These are phyloP conservation scores for Ptiloglossa arizonensis DNA, from an alignment of 1,140 invertebrate genomes.

Conservation along the genomic window DNA sequence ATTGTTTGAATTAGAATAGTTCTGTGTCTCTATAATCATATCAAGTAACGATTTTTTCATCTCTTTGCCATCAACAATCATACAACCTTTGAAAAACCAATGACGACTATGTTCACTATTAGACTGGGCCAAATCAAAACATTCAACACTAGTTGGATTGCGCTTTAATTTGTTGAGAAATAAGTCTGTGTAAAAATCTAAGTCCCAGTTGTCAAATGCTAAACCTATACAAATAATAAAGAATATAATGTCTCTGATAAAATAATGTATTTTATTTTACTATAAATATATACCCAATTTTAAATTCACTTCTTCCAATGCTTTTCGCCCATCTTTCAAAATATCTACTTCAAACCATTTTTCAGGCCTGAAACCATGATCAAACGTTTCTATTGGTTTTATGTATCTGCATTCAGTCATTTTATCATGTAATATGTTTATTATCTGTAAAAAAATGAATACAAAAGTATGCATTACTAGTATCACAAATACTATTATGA, in stretches of 20 bases:
- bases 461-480: not conserved
- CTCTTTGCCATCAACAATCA: slow-evolving; percentile 92
- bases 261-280: not conserved
- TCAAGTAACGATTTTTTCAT: slow-evolving; percentile 92
- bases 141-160: slow-evolving; percentile 98
- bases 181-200: slow-evolving; percentile 92
- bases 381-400: slow-evolving; percentile 87
- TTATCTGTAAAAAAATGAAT: slow-evolving; percentile 77
- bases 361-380: slow-evolving; percentile 87
- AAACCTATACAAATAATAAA: slow-evolving; percentile 82
- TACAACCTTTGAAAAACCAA: slow-evolving; percentile 96
- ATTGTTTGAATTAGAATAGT: slow-evolving; percentile 94
- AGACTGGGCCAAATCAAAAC: slow-evolving; percentile 99
- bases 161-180: slow-evolving; percentile 91
- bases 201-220: slow-evolving; percentile 94
- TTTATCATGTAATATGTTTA: slow-evolving; percentile 88
- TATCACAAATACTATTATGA: slow-evolving; percentile 5
- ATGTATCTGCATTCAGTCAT: slow-evolving; percentile 92
- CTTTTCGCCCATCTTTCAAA: slow-evolving; percentile 87
- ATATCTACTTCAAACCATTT: slow-evolving; percentile 93
- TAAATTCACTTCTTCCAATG: slow-evolving; percentile 91
- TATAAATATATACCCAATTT: slow-evolving; percentile 86
- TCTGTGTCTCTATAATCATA: slow-evolving; percentile 96
- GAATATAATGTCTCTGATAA: not conserved
- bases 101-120: slow-evolving; percentile 97